phyloP scores from a whole-genome alignment of 2,888 invertebrate species.

The Clivina fossor region DNA sequence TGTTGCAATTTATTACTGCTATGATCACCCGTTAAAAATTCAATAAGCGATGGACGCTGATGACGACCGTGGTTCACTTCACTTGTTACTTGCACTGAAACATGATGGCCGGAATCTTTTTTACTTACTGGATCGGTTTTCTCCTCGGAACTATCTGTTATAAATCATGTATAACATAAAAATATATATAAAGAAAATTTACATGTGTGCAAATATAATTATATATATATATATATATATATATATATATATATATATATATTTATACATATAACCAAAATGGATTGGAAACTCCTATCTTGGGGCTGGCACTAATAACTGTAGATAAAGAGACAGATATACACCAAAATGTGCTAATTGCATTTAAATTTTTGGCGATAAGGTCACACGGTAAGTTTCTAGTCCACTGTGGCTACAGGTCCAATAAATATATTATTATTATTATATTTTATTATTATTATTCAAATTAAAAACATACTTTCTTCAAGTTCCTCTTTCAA shows the following conservation, averaged over 20 bases:
- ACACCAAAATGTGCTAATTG: no score
- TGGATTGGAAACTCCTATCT: no score
- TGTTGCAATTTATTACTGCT: slow-evolving; percentile 46
- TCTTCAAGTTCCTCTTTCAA: slow-evolving; percentile 85
- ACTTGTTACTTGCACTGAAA: slow-evolving; percentile 56
- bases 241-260: neutral
- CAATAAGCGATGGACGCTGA: slow-evolving; percentile 69
- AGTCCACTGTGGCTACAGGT: no score
- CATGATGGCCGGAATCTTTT: slow-evolving; percentile 50
- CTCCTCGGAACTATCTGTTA: slow-evolving; percentile 41
- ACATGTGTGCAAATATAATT: neutral
- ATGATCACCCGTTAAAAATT: slow-evolving; percentile 63
- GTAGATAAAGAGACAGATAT: no score
- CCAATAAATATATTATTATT: no score
- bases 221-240: neutral
- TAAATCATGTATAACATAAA: neutral
- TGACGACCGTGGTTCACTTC: slow-evolving; percentile 54
- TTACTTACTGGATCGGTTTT: slow-evolving; percentile 50
- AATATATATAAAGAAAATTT: neutral
- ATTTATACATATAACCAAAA: neutral
- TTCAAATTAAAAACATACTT: slow-evolving; percentile 50
- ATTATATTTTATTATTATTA: no score
- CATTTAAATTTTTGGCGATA: no score
- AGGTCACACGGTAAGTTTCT: no score
- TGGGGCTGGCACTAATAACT: no score